A percentile compares a stretch with the other conserved stretches of the same genome.
Conservation (phyloP, 2,888 invertebrate genomes). For the Agrochola litura region DNA sequence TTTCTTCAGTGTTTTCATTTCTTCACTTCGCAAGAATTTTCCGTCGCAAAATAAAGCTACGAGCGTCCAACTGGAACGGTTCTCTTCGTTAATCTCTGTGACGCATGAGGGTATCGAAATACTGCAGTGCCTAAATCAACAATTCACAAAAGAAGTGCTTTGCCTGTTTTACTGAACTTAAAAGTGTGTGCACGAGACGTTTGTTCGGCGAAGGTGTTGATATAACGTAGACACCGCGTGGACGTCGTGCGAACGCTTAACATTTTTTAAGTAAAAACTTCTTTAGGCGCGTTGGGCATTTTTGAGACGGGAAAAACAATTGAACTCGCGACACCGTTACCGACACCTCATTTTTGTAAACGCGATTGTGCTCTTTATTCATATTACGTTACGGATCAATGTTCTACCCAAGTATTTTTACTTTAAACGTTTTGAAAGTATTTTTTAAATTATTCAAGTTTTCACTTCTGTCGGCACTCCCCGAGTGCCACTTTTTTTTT, state of each 20-base stretch:
- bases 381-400: too few species aligned
- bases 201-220: background rate
- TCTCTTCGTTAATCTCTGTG: conserved; percentile 14
- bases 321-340: too few species aligned
- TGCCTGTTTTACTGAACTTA: background rate
- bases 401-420: too few species aligned
- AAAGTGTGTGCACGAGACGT: background rate
- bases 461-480: too few species aligned
- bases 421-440: too few species aligned
- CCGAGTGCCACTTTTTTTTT: background rate
- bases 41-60: conserved; percentile 5
- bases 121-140: conserved; percentile 23
- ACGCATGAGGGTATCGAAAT: conserved; percentile 12
- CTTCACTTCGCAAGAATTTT: background rate
- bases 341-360: too few species aligned
- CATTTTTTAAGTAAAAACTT: background rate
- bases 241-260: background rate
- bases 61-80: background rate
- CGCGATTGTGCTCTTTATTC: too few species aligned
- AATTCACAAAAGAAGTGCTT: background rate
- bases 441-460: too few species aligned
- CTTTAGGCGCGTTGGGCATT: too few species aligned
- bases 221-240: background rate
- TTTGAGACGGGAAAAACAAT: too few species aligned
- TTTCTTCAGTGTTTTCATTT: background rate